Evolutionary conservation across 1,140 invertebrate species (phyloP), one percentile per base, ranked within the genome.

Genomic region (Meloidogyne floridensis): DNA sequence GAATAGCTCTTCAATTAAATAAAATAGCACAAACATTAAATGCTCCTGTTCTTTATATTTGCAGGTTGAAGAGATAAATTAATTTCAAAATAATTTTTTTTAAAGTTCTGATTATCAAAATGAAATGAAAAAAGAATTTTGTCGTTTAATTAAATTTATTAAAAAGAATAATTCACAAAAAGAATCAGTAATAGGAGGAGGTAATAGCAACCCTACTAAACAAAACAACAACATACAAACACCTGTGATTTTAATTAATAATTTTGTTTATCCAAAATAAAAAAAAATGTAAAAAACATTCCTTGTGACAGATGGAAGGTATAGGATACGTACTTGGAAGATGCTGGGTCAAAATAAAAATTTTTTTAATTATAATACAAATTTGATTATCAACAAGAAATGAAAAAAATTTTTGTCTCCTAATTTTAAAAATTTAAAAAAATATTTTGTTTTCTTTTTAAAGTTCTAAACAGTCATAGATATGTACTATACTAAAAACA

Each of bases 21-120:
- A 73, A 73, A 73, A 53, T 73, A 53, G 72, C 51, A n/a, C 72
- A 73, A 53, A 73, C 42, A 47, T 43, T 53, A 73, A 73, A 73
- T 53, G 72, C 42, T 15, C 72, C 72, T 73, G 5, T 73, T 43
- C 72, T 73, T 53, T 73, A 73, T 73, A 47, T n/a, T 73, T 73
- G 72, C 72, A 73, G 72, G 72, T 73, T 13, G n/a, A 18, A 73
- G 32, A 32, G 2, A 53, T 73, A 3, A 15, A 15, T n/a, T 15
- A 15, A 5, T 4, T 47, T 47, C 2, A 73, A 5, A 11, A 10
- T 3, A 73, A 4, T 47, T 18, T 73, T 73, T 73, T 18, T 71
- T 42, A 71, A 73, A 47, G 72, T 73, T 73, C 51, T 53, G 72
- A 73, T 47, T 73, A 73, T 73, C 72, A 15, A 43, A 10, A 43